A percentile compares a stretch with the other conserved stretches of the same genome.
Conservation (phyloP, 2,888 invertebrate genomes). For the Brachynemurus nebulosus region DNA sequence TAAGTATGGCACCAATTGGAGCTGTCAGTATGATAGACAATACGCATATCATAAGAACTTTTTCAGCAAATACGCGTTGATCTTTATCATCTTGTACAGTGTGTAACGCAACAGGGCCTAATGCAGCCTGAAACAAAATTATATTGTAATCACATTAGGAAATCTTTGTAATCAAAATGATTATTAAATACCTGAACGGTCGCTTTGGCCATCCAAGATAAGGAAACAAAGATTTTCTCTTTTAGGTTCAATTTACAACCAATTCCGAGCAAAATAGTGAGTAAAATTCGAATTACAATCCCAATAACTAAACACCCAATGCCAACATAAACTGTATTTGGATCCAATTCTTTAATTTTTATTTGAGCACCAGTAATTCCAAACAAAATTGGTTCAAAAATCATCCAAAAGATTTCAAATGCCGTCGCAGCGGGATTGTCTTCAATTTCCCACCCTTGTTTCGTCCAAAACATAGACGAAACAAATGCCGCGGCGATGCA, state of each 20-base stretch:
- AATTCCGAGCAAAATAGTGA: slow-evolving; percentile 54
- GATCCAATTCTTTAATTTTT: slow-evolving; percentile 57
- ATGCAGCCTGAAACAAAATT: slow-evolving; percentile 47
- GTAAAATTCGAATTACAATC: slow-evolving; percentile 47
- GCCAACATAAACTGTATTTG: slow-evolving; percentile 53
- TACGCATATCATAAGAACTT: slow-evolving; percentile 61
- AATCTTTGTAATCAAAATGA: neutral
- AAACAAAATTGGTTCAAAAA: slow-evolving; percentile 90
- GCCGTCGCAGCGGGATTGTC: slow-evolving; percentile 78
- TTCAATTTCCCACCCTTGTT: slow-evolving; percentile 74
- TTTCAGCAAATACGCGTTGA: slow-evolving; percentile 45
- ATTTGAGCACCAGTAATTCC: slow-evolving; percentile 86
- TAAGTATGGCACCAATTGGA: slow-evolving; percentile 69
- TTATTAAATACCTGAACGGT: slow-evolving; percentile 66
- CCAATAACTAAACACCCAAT: slow-evolving; percentile 53
- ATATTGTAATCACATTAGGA: neutral
- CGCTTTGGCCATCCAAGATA: slow-evolving; percentile 93
- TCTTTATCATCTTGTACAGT: slow-evolving; percentile 36
- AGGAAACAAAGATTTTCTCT: slow-evolving; percentile 81
- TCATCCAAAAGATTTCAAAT: slow-evolving; percentile 89
- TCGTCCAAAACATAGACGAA: slow-evolving; percentile 67
- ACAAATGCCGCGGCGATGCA: slow-evolving; percentile 73
- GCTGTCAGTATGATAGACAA: slow-evolving; percentile 75
- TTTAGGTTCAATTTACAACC: slow-evolving; percentile 71
- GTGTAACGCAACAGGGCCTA: slow-evolving; percentile 64